These are phyloP conservation scores for Hymenochirus boettgeri DNA, from an alignment of 2,113 vertebrate genomes.

Conservation along the genomic window DNA sequence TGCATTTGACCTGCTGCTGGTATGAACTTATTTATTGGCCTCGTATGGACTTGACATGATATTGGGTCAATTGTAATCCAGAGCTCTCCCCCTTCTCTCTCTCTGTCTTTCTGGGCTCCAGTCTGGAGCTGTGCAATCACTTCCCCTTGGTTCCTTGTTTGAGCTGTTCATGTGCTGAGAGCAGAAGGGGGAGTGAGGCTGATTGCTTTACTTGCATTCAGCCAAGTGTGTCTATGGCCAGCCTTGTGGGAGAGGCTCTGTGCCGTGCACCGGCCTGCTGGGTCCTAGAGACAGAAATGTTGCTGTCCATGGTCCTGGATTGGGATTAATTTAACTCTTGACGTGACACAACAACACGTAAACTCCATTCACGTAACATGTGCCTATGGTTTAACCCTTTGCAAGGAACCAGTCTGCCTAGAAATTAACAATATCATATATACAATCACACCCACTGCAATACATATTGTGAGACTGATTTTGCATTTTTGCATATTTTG, in stretches of 20 bases:
- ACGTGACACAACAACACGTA: no score
- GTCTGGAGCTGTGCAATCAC: not conserved
- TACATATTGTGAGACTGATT: no score
- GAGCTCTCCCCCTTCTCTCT: not conserved
- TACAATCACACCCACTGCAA: no score
- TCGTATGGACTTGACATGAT: not conserved
- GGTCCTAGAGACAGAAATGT: not conserved
- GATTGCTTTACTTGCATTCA: not conserved
- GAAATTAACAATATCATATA: no score
- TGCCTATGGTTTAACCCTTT: no score
- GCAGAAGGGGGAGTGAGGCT: not conserved
- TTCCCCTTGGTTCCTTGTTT: not conserved
- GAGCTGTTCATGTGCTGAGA: not conserved
- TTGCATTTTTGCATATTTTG: no score
- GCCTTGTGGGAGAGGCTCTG: not conserved
- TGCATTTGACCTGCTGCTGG: conserved; percentile 2
- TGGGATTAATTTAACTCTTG: no score
- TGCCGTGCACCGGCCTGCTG: not conserved
- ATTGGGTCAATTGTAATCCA: not conserved
- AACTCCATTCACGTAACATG: no score
- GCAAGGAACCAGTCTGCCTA: no score
- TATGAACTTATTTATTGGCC: not conserved
- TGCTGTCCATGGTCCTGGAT: not conserved
- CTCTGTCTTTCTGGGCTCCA: not conserved
- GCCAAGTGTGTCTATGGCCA: not conserved